These are phyloP conservation scores for Eurystomus glaucurus DNA, from an alignment of 2,797 vertebrate genomes.

Conservation along the genomic window DNA sequence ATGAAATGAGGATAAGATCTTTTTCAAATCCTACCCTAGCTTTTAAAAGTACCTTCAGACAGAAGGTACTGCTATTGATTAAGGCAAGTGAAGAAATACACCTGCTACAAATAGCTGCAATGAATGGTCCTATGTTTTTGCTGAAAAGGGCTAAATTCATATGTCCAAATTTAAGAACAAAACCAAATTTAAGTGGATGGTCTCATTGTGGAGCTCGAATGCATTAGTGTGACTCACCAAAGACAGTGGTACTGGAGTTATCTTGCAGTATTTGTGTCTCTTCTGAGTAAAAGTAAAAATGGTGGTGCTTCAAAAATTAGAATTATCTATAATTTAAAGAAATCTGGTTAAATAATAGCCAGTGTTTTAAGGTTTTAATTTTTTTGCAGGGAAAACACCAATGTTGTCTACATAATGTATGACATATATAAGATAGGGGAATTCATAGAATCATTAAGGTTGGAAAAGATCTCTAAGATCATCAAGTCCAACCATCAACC, in stretches of 20 bases:
- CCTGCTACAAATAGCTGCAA: background rate
- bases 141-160: background rate
- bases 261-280: accelerated
- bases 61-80: background rate
- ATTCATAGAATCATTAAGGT: too few species aligned
- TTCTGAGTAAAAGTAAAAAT: background rate
- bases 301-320: background rate
- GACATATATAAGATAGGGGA: background rate
- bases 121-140: background rate
- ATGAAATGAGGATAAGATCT: background rate
- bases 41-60: background rate
- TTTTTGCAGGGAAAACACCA: background rate
- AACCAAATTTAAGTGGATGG: background rate
- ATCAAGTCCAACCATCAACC: too few species aligned
- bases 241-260: background rate
- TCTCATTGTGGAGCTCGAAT: background rate
- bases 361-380: background rate
- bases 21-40: background rate
- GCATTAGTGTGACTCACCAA: background rate
- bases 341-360: background rate
- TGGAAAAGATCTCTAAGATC: too few species aligned
- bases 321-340: background rate
- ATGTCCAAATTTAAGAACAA: background rate
- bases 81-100: background rate
- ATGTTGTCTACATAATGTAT: background rate